phyloP scores from a whole-genome alignment of 2,113 vertebrate genomes.

The Climacteris rufus region DNA sequence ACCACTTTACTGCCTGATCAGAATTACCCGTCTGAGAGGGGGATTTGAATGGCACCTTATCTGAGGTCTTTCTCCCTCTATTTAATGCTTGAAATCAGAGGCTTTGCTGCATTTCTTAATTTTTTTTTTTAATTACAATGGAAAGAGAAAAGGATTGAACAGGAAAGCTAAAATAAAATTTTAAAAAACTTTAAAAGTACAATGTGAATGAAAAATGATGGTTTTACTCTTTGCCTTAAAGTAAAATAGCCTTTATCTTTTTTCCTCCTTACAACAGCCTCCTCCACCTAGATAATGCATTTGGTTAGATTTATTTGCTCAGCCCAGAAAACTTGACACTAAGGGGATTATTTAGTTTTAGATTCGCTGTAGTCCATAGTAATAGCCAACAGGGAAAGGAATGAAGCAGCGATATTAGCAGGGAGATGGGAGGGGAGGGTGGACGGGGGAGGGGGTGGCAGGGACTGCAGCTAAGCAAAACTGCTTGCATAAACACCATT shows the following conservation, averaged over 20 bases:
- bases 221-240: conserved; percentile 78
- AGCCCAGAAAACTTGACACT: conserved; percentile 89
- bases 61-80: conserved; percentile 23
- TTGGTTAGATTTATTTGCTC: conserved; percentile 89
- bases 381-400: conserved; percentile 88
- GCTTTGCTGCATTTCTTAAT: conserved; percentile 23
- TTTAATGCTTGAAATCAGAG: conserved; percentile 59
- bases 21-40: conserved; percentile 39
- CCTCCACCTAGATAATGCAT: conserved; percentile 88
- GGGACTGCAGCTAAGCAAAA: conserved; percentile 82
- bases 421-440: conserved; percentile 71
- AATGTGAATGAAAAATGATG: conserved; percentile 65
- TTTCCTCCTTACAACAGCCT: conserved; percentile 73
- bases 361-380: conserved; percentile 87
- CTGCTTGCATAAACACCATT: conserved; percentile 88
- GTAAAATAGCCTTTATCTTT: conserved; percentile 82
- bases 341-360: conserved; percentile 98
- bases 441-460: conserved; percentile 66
- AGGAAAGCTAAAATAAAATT: conserved; percentile 63
- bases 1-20: conserved; percentile 29
- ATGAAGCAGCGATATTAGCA: conserved; percentile 84
- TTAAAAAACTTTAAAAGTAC: conserved; percentile 65
- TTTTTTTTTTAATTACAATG: conserved; percentile 64
- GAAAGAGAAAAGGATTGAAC: conserved; percentile 36
- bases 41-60: conserved; percentile 65